Percentiles rank a stretch among this genome's conserved stretches.
Evolutionary conservation across 1,140 invertebrate genomes (phyloP).

Genomic region (Calliphora vicina): DNA sequence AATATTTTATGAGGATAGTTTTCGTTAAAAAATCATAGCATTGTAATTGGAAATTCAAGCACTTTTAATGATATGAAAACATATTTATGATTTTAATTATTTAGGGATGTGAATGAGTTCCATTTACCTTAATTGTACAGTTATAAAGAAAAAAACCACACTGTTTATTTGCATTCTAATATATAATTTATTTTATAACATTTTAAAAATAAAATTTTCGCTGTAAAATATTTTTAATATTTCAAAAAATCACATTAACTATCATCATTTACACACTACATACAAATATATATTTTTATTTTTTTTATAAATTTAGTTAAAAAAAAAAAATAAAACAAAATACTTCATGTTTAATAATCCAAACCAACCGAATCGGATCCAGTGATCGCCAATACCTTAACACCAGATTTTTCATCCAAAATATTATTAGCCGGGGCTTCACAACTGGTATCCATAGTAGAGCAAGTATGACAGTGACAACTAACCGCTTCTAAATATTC

Average conservation of each 20-base stretch:
- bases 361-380: conserved; percentile 50
- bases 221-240: conserved; percentile 1
- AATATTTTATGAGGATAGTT: too few species aligned
- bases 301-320: neutral
- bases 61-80: too few species aligned
- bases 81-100: too few species aligned
- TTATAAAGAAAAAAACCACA: too few species aligned
- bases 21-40: too few species aligned
- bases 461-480: conserved; percentile 68
- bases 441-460: conserved; percentile 59
- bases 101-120: too few species aligned
- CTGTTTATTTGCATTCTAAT: neutral
- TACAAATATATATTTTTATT: conserved; percentile 12
- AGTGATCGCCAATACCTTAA: conserved; percentile 49
- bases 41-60: too few species aligned
- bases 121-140: too few species aligned
- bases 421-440: conserved; percentile 57
- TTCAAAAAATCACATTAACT: neutral
- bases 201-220: conserved; percentile 13
- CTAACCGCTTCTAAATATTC: conserved; percentile 71
- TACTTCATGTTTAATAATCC: conserved; percentile 50
- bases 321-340: neutral
- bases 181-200: conserved; percentile 12
- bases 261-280: conserved; percentile 6
- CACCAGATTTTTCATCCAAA: conserved; percentile 44